Conservation (phyloP, 2,888 invertebrate genomes). For the Ichneumoninae sp. region DNA sequence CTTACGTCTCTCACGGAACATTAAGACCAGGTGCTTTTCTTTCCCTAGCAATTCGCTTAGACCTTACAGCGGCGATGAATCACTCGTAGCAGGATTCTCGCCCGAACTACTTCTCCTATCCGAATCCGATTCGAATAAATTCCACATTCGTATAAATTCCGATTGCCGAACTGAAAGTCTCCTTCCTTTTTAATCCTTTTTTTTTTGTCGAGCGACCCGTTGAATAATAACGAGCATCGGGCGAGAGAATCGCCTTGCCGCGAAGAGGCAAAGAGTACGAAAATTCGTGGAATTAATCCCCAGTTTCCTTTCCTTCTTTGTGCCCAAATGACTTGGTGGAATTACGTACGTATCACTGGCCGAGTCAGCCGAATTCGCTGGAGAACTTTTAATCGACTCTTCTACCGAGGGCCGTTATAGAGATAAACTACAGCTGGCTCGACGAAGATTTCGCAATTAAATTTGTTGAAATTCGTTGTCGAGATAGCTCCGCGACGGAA, state of each 20-base stretch:
- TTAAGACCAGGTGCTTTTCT: slow-evolving; percentile 7
- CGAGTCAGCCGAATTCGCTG: slow-evolving; percentile 9
- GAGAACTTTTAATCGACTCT: slow-evolving; percentile 5
- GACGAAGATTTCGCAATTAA: slow-evolving; percentile 23
- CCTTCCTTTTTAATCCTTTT: slow-evolving; percentile 3
- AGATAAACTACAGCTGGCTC: not conserved
- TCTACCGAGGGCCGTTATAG: not conserved
- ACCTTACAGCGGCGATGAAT: not conserved
- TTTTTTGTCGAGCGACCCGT: not conserved
- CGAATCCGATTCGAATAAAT: slow-evolving; percentile 9
- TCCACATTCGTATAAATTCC: slow-evolving; percentile 21
- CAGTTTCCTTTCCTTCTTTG: not conserved
- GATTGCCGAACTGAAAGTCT: not conserved
- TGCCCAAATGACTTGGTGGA: not conserved
- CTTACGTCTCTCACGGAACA: not conserved
- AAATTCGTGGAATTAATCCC: not conserved
- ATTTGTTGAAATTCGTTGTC: not conserved
- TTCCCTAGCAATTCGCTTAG: not conserved
- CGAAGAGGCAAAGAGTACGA: not conserved
- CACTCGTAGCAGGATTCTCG: not conserved
- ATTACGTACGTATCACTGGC: not conserved
- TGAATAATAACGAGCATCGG: not conserved
- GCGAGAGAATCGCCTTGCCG: not conserved
- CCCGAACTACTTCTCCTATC: not conserved
- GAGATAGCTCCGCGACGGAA: not conserved